phyloP scores from a whole-genome alignment of 2,113 vertebrate species.

The Eubucco bourcierii region DNA sequence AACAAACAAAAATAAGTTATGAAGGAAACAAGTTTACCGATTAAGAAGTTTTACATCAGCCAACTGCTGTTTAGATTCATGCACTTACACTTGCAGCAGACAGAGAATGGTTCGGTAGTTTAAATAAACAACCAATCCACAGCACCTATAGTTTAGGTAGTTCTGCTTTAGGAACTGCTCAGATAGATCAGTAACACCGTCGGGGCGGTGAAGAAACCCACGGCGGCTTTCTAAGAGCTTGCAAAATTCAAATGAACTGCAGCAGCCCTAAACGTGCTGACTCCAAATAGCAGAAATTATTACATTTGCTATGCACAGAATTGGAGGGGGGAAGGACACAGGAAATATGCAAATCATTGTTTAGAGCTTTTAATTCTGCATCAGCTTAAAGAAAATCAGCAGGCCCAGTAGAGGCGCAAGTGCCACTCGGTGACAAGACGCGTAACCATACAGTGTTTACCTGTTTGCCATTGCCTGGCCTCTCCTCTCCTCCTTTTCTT shows the following conservation, averaged over 20 bases:
- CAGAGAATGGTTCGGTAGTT: conserved; percentile 37
- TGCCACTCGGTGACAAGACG: conserved; percentile 43
- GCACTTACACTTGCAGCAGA: conserved; percentile 59
- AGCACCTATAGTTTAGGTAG: conserved; percentile 33
- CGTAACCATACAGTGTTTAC: conserved; percentile 76
- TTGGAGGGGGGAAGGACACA: conserved; percentile 67
- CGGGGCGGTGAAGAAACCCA: background rate
- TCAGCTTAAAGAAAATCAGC: background rate
- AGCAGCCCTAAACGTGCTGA: background rate
- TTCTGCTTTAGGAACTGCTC: conserved; percentile 26
- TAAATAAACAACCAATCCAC: conserved; percentile 50
- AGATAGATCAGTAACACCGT: background rate
- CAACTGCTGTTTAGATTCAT: conserved; percentile 55
- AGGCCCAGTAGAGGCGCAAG: conserved; percentile 35
- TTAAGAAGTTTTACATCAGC: conserved; percentile 57
- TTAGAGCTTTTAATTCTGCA: conserved; percentile 15
- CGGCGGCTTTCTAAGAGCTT: background rate
- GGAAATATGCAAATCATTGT: conserved; percentile 54
- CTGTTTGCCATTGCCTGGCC: conserved; percentile 93
- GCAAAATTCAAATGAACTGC: background rate
- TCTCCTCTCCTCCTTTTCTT: conserved; percentile 96
- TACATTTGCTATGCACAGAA: conserved; percentile 50
- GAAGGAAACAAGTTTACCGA: conserved; percentile 36
- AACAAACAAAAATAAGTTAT: conserved; percentile 66
- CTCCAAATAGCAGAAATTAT: background rate